These are phyloP conservation scores for Drosophila yakuba DNA, from an alignment of 1,140 invertebrate genomes.

Conservation along the genomic window DNA sequence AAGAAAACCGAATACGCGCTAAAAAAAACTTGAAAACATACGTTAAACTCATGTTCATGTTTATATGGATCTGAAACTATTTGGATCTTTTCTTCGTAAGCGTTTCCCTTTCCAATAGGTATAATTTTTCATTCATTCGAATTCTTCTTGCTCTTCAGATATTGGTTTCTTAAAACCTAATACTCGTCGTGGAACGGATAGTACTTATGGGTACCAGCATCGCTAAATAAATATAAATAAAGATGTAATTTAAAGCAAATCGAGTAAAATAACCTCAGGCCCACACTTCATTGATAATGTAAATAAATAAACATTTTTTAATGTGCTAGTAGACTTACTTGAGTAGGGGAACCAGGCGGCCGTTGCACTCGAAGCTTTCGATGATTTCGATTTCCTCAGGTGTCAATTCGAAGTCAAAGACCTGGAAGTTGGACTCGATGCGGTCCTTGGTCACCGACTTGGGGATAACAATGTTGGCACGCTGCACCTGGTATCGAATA, in stretches of 20 bases:
- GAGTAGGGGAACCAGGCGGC: slow-evolving; percentile 84
- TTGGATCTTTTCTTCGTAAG: slow-evolving; percentile 1
- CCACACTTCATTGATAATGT: neutral
- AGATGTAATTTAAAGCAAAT: neutral
- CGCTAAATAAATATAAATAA: slow-evolving; percentile 38
- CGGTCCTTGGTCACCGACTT: slow-evolving; percentile 89
- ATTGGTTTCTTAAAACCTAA: slow-evolving; percentile 12
- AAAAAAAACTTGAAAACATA: slow-evolving; percentile 6
- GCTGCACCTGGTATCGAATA: slow-evolving; percentile 88
- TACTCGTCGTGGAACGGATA: slow-evolving; percentile 83
- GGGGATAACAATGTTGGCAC: slow-evolving; percentile 88
- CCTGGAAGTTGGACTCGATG: slow-evolving; percentile 89
- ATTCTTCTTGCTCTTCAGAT: slow-evolving; percentile 15
- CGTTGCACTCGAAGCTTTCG: slow-evolving; percentile 85
- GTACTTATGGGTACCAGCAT: slow-evolving; percentile 72
- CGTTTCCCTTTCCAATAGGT: slow-evolving; percentile 6
- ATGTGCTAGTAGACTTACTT: slow-evolving; percentile 77
- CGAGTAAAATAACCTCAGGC: neutral
- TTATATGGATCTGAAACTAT: slow-evolving; percentile 1
- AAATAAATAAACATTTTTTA: neutral
- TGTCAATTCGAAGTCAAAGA: slow-evolving; percentile 90
- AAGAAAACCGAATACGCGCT: neutral
- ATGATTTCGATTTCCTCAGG: slow-evolving; percentile 86
- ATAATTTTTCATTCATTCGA: slow-evolving; percentile 7
- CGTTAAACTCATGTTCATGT: slow-evolving; percentile 17